Percentiles rank a stretch among this genome's conserved stretches.
Evolutionary conservation across 2,888 invertebrate species (phyloP).

Genomic region (Chrysopilus asiliformis): DNA sequence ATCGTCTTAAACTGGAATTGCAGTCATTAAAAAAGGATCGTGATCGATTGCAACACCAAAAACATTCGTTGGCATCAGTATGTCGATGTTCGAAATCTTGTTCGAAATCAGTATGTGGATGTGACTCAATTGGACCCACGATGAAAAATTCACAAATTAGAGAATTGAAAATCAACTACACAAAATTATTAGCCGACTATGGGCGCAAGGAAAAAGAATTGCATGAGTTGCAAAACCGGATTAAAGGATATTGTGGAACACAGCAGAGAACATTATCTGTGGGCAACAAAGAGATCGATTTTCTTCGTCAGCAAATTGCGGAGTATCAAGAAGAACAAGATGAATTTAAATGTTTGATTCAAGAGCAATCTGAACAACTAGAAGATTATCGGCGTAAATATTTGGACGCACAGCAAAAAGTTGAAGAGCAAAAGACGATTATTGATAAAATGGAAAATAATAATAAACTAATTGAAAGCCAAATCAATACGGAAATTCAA

Average conservation of each 20-base stretch:
- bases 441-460: constrained; percentile 28
- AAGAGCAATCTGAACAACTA: constrained; percentile 27
- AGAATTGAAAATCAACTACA: constrained; percentile 29
- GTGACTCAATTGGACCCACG: too few species aligned
- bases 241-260: constrained; percentile 5
- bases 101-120: too few species aligned
- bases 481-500: constrained; percentile 29
- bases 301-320: constrained; percentile 25
- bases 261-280: not conserved
- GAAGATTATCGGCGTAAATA: constrained; percentile 29
- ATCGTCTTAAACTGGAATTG: constrained; percentile 12
- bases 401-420: constrained; percentile 28
- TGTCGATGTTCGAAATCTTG: too few species aligned
- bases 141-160: constrained; percentile 17
- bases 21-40: constrained; percentile 11
- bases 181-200: constrained; percentile 25
- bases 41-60: not conserved
- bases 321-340: constrained; percentile 28
- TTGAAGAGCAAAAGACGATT: constrained; percentile 29
- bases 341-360: constrained; percentile 27
- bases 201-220: constrained; percentile 27
- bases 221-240: not conserved
- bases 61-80: too few species aligned
- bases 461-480: constrained; percentile 28
- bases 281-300: constrained; percentile 18